Conservation (phyloP, 2,113 vertebrate species). For the Emydocephalus ijimae region DNA sequence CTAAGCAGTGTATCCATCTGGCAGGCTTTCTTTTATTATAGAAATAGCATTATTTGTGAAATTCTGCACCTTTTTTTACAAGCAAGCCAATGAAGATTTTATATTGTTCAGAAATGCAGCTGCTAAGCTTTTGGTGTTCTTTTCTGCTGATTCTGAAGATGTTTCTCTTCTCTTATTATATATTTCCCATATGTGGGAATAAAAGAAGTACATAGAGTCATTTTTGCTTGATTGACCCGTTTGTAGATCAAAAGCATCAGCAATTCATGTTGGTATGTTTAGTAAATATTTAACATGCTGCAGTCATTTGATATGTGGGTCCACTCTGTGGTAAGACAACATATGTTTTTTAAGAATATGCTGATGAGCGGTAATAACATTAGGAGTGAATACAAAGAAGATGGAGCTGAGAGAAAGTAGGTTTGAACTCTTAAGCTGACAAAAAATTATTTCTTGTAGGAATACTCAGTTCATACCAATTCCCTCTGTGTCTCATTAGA, state of each 20-base stretch:
- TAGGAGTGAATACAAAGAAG: background rate
- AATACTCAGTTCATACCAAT: background rate
- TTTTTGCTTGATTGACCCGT: background rate
- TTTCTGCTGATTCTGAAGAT: background rate
- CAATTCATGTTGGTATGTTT: background rate
- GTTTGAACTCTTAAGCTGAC: background rate
- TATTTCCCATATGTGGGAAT: rapidly evolving
- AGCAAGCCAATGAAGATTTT: background rate
- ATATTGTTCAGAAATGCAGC: background rate
- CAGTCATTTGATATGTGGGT: background rate
- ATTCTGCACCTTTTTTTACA: background rate
- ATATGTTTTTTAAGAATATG: background rate
- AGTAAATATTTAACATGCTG: background rate
- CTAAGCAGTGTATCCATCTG: background rate
- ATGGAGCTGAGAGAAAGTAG: background rate
- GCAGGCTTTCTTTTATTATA: background rate
- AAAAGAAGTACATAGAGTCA: background rate
- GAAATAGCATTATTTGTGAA: background rate
- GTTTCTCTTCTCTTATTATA: background rate
- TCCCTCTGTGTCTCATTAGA: background rate
- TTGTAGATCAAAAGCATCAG: background rate
- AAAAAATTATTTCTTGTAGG: background rate
- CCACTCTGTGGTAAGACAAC: background rate
- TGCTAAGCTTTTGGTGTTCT: background rate
- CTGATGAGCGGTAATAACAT: background rate